Conservation (phyloP, 2,888 invertebrate genomes). For the Aporophyla nigra region DNA sequence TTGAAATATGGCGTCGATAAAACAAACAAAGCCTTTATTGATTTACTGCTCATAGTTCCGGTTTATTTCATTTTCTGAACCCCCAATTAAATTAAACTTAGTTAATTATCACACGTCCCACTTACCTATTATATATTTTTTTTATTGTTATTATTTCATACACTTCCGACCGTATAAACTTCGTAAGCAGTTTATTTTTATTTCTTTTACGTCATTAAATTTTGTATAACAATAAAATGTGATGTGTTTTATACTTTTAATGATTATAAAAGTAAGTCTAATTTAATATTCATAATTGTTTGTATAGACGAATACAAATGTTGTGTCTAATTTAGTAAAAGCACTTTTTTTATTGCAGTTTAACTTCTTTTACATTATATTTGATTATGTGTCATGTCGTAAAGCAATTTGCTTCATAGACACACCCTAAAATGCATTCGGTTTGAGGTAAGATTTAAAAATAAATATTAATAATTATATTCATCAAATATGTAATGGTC, state of each 20-base stretch:
- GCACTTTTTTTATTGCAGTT: slow-evolving; percentile 45
- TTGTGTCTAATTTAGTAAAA: slow-evolving; percentile 38
- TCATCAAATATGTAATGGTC: neutral
- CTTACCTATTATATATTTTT: slow-evolving; percentile 25
- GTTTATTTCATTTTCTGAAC: slow-evolving; percentile 37
- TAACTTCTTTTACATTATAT: slow-evolving; percentile 21
- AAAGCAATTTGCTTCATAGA: slow-evolving; percentile 14
- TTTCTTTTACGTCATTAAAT: slow-evolving; percentile 54
- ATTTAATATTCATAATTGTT: slow-evolving; percentile 34
- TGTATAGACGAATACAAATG: slow-evolving; percentile 33
- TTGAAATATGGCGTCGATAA: slow-evolving; percentile 22
- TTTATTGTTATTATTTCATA: slow-evolving; percentile 32
- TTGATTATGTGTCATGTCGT: slow-evolving; percentile 44
- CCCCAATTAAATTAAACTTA: slow-evolving; percentile 43
- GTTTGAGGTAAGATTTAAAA: neutral
- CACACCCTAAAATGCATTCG: neutral
- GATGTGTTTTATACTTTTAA: slow-evolving; percentile 34
- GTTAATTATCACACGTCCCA: slow-evolving; percentile 58
- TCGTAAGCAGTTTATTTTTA: slow-evolving; percentile 41
- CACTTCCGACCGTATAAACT: slow-evolving; percentile 43
- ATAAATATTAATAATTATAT: neutral
- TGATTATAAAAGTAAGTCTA: slow-evolving; percentile 42
- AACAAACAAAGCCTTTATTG: slow-evolving; percentile 54
- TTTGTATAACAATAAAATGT: slow-evolving; percentile 49
- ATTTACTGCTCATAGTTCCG: slow-evolving; percentile 51